These are phyloP conservation scores for Oenanthe melanoleuca DNA, from an alignment of 2,113 vertebrate genomes.

Conservation along the genomic window DNA sequence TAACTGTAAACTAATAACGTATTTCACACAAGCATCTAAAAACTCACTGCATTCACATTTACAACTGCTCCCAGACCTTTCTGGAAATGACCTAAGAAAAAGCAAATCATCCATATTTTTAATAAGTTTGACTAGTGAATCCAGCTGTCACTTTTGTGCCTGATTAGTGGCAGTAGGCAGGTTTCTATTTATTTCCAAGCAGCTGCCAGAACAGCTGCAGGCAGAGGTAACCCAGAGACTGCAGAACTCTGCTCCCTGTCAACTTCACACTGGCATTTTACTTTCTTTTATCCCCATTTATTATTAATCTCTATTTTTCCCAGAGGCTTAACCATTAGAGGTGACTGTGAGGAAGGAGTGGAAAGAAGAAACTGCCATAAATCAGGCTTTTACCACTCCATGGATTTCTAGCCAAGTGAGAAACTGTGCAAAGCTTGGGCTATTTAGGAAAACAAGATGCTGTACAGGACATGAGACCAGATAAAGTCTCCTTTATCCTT, in stretches of 20 bases:
- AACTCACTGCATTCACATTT: neutral
- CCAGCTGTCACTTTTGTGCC: neutral
- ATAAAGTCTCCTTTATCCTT: neutral
- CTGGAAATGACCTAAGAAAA: constrained; percentile 16
- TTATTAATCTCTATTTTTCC: constrained; percentile 73
- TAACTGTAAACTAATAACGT: neutral
- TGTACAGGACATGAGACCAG: neutral
- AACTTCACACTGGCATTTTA: constrained; percentile 12
- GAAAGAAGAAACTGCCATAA: neutral
- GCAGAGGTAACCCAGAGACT: constrained; percentile 10
- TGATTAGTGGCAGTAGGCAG: constrained; percentile 17
- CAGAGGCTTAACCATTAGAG: constrained; percentile 51
- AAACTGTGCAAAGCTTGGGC: neutral
- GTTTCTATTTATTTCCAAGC: constrained; percentile 18
- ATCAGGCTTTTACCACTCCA: neutral
- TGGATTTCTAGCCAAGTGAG: neutral
- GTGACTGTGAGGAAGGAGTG: neutral
- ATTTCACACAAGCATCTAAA: neutral
- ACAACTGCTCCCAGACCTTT: neutral
- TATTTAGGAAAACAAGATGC: neutral
- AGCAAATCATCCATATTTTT: neutral
- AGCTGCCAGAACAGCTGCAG: constrained; percentile 41
- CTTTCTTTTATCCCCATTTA: constrained; percentile 51
- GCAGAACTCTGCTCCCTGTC: constrained; percentile 15
- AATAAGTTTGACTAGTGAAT: neutral